These are phyloP conservation scores for Bujurquina vittata DNA, from an alignment of 2,113 vertebrate species.

Conservation along the genomic window DNA sequence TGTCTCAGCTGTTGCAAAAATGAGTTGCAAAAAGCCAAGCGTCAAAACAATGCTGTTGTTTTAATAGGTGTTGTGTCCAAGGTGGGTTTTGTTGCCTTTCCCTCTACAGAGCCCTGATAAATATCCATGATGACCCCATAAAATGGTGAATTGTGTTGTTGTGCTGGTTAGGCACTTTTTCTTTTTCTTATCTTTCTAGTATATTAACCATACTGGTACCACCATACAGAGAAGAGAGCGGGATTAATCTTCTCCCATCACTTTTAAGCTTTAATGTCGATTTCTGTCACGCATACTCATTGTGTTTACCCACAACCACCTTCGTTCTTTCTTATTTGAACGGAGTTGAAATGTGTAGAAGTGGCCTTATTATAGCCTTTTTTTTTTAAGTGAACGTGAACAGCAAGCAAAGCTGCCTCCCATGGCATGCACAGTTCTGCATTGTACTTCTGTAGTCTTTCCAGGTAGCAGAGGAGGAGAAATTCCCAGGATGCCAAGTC, in stretches of 20 bases:
- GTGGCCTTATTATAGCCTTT: slow-evolving; percentile 34
- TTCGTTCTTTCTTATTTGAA: slow-evolving; percentile 31
- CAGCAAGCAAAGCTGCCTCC: slow-evolving; percentile 36
- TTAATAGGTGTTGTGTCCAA: not conserved
- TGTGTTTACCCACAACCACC: slow-evolving; percentile 1
- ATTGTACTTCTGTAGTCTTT: slow-evolving; percentile 53
- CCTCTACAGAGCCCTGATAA: not conserved
- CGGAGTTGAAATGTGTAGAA: slow-evolving; percentile 7
- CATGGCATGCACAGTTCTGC: slow-evolving; percentile 16
- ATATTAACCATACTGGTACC: not conserved
- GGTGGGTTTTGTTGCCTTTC: not conserved
- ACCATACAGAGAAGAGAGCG: not conserved
- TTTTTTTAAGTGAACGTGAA: slow-evolving; percentile 7
- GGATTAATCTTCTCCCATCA: not conserved
- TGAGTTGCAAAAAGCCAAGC: not conserved
- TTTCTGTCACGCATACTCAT: not conserved
- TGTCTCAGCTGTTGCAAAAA: not conserved
- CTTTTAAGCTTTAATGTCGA: not conserved
- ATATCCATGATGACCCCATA: not conserved
- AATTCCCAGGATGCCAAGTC: slow-evolving; percentile 42
- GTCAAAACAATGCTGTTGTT: not conserved
- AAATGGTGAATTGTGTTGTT: not conserved
- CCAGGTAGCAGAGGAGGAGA: slow-evolving; percentile 41
- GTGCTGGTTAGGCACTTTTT: not conserved
- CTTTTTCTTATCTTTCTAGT: not conserved